Base-by-base conservation (phyloP, 2,888 invertebrate species). In the Nephrotoma guestfalica region DNA sequence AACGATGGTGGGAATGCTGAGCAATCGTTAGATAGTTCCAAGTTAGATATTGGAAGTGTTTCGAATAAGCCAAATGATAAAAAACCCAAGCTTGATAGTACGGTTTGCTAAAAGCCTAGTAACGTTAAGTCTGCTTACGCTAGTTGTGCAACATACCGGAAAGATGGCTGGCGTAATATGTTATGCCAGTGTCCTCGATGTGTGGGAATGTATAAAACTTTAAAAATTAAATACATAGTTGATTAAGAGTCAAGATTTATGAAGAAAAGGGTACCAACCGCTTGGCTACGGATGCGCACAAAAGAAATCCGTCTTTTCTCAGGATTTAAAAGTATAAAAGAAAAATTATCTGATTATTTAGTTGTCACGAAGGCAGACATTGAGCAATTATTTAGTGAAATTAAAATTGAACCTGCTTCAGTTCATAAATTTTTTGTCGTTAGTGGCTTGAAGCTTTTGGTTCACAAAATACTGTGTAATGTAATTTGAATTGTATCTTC, bases 291-390 rank as follows among this genome's bases (percentile, higher is more conserved):
- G 88, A 89, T 6, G 89, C 94, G 96, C 86, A 94, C 96, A 9
- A 95, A 96, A 88, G 95, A 97, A 91, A 94, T 98, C 87, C 97
- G 97, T 91, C 96, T 96, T 9, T 94, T 98, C 88, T 93, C 94
- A 89, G 97, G 96, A 87, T 98, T 96, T 91, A 97, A 97, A 91
- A 96, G 95, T 89, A 94, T 99, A 94, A 96, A 97, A 89, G 95
- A 95, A 86, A 95, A 96, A 88, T 92, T 98, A 83, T 94, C 94
- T 87, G 96, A 96, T 87, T 98, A 95, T 91, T 92, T 99, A 90
- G 94, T 98, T 18, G 97, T 98, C 0, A 94, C 96, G 86, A 96
- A 96, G 89, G 97, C 97, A 89, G 98, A 98, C 89, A 97, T 98
- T 41, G 94, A 95, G 88, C 95, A 96, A 87, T 98, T 98, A 91